Evolutionary conservation across 1,140 invertebrate genomes (phyloP).

Genomic region (Myzus persicae): DNA sequence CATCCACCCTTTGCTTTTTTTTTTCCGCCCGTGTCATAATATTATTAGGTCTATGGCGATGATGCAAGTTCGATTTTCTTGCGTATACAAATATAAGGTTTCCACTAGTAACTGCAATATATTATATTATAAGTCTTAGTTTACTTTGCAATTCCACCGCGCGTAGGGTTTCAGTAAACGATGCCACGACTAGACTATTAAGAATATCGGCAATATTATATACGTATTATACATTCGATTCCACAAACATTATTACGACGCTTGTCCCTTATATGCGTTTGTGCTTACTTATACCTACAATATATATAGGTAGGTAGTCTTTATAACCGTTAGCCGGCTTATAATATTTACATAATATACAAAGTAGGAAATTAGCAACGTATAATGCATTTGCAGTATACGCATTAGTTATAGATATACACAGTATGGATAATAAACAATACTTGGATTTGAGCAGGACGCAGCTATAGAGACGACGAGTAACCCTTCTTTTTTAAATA

Average conservation of each 20-base stretch:
- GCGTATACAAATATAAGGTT: slow-evolving; percentile 15
- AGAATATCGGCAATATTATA: slow-evolving; percentile 10
- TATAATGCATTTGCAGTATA: no score
- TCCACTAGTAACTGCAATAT: slow-evolving; percentile 6
- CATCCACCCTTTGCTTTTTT: background rate
- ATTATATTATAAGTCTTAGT: slow-evolving; percentile 49
- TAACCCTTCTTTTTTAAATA: no score
- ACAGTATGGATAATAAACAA: no score
- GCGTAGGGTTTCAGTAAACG: slow-evolving; percentile 38
- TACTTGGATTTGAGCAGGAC: no score
- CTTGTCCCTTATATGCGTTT: background rate
- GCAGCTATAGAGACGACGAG: no score
- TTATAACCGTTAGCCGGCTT: background rate
- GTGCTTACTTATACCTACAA: background rate
- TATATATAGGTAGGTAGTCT: background rate
- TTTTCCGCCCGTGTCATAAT: background rate
- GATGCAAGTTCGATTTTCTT: slow-evolving; percentile 34
- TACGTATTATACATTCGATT: background rate
- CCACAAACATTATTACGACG: slow-evolving; percentile 34
- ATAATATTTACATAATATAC: background rate
- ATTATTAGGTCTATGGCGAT: background rate
- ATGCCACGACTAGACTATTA: slow-evolving; percentile 15
- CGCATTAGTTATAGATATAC: no score
- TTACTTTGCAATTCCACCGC: slow-evolving; percentile 45
- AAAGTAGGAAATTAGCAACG: background rate